These are phyloP conservation scores for Dromiciops gliroides DNA, from an alignment of 2,113 vertebrate genomes.

Conservation along the genomic window DNA sequence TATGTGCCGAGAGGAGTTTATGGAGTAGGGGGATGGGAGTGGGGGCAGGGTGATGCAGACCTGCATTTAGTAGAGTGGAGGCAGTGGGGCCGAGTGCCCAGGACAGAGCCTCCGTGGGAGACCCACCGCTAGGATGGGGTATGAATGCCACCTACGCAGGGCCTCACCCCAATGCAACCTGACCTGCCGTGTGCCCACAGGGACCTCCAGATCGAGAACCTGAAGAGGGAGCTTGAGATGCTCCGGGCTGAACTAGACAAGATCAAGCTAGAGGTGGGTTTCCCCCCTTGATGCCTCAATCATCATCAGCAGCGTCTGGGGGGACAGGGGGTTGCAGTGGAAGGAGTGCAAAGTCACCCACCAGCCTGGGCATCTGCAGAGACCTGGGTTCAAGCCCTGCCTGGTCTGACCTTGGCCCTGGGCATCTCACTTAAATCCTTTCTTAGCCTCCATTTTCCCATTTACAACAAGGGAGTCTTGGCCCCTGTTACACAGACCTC, in stretches of 20 bases:
- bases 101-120: neutral
- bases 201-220: constrained; percentile 92
- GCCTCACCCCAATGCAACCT: rapidly evolving
- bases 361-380: neutral
- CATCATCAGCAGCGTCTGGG: too few species aligned
- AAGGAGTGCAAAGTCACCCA: neutral
- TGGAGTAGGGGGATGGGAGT: neutral
- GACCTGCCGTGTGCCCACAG: constrained; percentile 78
- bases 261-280: constrained; percentile 92
- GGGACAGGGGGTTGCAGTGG: neutral
- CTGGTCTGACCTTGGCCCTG: too few species aligned
- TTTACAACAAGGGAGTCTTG: neutral
- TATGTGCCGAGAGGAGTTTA: neutral
- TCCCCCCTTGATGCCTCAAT: neutral
- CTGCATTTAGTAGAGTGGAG: too few species aligned
- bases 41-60: neutral
- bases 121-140: rapidly evolving
- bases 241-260: constrained; percentile 92
- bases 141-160: rapidly evolving
- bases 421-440: neutral
- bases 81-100: rapidly evolving
- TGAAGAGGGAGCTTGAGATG: constrained; percentile 90
- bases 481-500: neutral
- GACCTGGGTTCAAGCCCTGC: neutral
- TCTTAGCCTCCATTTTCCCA: neutral